A percentile compares a stretch with the other conserved stretches of the same genome.
phyloP scores from a whole-genome alignment of 1,140 invertebrate genomes.

The Drosophila tristis region DNA sequence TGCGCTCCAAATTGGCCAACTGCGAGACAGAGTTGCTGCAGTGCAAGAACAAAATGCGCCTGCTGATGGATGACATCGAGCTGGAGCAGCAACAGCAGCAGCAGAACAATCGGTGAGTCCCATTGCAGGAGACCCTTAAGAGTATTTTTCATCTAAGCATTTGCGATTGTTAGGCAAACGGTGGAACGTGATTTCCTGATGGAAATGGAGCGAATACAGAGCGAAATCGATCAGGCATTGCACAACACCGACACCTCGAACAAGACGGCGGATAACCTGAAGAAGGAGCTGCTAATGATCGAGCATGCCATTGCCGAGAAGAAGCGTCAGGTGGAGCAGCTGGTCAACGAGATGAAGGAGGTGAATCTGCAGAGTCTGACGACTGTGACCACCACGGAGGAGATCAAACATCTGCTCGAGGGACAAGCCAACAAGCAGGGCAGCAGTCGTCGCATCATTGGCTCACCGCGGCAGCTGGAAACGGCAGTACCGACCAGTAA shows the following conservation, averaged over 20 bases:
- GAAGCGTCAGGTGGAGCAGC: conserved; percentile 92
- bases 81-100: conserved; percentile 84
- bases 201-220: conserved; percentile 92
- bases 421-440: conserved; percentile 91
- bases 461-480: conserved; percentile 94
- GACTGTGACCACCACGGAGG: conserved; percentile 92
- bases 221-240: conserved; percentile 92
- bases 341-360: conserved; percentile 95
- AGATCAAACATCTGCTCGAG: conserved; percentile 91
- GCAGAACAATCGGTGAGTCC: conserved; percentile 69
- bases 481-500: conserved; percentile 97
- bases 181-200: conserved; percentile 90
- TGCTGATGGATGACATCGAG: conserved; percentile 88
- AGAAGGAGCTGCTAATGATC: conserved; percentile 90
- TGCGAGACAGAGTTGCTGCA: conserved; percentile 94
- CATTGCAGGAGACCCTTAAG: no score
- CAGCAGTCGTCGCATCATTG: conserved; percentile 94
- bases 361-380: conserved; percentile 94
- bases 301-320: conserved; percentile 93
- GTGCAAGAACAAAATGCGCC: conserved; percentile 94
- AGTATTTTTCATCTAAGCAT: neutral
- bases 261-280: conserved; percentile 91
- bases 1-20: conserved; percentile 93
- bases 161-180: conserved; percentile 85
- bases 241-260: conserved; percentile 92